A percentile compares a stretch with the other conserved stretches of the same genome.
Evolutionary conservation across 2,888 invertebrate genomes (phyloP).

Genomic region (Spialia ferax): DNA sequence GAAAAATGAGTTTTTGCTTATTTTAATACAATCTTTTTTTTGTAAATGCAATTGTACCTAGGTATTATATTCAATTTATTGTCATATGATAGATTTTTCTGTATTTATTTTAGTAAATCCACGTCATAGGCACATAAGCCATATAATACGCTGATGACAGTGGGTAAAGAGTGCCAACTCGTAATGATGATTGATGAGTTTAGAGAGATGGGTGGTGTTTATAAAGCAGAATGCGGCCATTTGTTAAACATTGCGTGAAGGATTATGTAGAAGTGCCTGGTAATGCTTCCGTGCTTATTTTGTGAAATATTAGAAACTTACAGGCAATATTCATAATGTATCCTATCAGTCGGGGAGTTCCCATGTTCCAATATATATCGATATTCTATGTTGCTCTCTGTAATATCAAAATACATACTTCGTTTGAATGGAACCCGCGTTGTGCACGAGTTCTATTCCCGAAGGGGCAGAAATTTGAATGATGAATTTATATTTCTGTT

Average conservation of each 20-base stretch:
- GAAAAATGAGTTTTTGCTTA: too few species aligned
- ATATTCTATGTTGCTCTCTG: neutral
- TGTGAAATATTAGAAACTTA: neutral
- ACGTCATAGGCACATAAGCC: too few species aligned
- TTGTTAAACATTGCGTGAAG: constrained; percentile 13
- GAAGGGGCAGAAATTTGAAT: too few species aligned
- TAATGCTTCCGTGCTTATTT: constrained; percentile 10
- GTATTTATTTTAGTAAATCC: too few species aligned
- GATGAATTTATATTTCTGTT: too few species aligned
- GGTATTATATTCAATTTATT: too few species aligned
- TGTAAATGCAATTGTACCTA: too few species aligned
- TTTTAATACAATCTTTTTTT: too few species aligned
- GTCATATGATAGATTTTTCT: too few species aligned
- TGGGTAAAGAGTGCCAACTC: constrained; percentile 20
- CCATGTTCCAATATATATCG: neutral
- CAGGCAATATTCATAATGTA: neutral
- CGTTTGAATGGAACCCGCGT: too few species aligned
- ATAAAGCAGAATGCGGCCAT: constrained; percentile 16
- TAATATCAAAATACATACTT: too few species aligned
- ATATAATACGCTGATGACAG: neutral
- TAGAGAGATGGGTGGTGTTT: constrained; percentile 12
- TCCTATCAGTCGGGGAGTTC: neutral
- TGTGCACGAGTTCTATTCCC: too few species aligned
- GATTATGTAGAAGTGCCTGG: constrained; percentile 6
- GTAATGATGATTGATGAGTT: constrained; percentile 32